Evolutionary conservation across 1,140 invertebrate genomes (phyloP).

Genomic region (Aphaenogaster rudis): DNA sequence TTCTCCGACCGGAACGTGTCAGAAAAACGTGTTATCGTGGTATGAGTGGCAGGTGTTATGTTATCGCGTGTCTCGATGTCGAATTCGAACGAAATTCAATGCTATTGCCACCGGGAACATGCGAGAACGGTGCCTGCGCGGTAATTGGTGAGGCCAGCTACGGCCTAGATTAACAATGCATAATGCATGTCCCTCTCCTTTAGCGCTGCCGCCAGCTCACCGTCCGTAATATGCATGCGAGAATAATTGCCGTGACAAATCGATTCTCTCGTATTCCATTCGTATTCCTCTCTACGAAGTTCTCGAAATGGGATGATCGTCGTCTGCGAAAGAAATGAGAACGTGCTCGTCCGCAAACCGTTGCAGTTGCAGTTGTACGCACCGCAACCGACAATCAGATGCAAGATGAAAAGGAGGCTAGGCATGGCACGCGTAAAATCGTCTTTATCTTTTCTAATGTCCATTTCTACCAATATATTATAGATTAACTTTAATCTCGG

Average conservation of each 20-base stretch:
- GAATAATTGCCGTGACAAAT: constrained; percentile 26
- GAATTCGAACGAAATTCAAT: constrained; percentile 56
- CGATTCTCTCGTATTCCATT: background rate
- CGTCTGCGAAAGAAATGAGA: background rate
- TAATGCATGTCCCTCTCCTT: constrained; percentile 39
- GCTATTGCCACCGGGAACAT: constrained; percentile 14
- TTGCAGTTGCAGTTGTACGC: background rate
- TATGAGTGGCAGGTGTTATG: constrained; percentile 29
- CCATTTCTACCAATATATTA: no score
- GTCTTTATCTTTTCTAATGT: background rate
- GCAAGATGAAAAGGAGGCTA: background rate
- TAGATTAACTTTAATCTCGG: no score
- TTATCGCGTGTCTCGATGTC: constrained; percentile 1
- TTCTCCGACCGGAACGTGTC: background rate
- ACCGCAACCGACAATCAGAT: background rate
- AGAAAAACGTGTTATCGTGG: constrained; percentile 8
- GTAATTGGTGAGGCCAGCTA: constrained; percentile 45
- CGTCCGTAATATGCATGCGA: constrained; percentile 18
- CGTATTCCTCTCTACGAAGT: background rate
- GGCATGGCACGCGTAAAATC: background rate
- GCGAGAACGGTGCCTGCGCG: constrained; percentile 37
- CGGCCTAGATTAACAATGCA: constrained; percentile 55
- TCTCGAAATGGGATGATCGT: background rate
- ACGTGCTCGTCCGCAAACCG: background rate
- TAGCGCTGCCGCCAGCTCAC: background rate